Evolutionary conservation across 2,113 vertebrate species (phyloP).

Genomic region (Spizaetus ornatus): DNA sequence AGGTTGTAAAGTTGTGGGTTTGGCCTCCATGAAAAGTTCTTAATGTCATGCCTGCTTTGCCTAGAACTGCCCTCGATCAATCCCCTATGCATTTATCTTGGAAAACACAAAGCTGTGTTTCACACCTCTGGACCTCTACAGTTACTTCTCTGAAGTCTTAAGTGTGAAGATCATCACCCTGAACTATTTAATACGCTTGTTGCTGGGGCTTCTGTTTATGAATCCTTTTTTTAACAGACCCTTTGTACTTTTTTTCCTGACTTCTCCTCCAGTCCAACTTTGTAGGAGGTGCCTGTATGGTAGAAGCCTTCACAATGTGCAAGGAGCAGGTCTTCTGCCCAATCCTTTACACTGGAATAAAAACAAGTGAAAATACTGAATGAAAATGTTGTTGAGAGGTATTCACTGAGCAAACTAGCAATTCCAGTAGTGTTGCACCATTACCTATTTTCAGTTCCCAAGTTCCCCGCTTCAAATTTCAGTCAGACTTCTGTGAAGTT

Average conservation of each 20-base stretch:
- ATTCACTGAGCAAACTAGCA: not conserved
- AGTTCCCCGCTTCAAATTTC: not conserved
- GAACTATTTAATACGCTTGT: not conserved
- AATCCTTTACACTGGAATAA: not conserved
- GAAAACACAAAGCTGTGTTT: not conserved
- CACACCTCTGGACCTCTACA: not conserved
- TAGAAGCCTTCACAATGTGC: not conserved
- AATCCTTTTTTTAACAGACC: not conserved
- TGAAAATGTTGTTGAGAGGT: not conserved
- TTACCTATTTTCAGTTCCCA: not conserved
- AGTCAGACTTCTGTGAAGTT: not conserved
- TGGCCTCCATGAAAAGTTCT: not conserved
- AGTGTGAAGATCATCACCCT: not conserved
- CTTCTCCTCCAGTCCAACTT: not conserved
- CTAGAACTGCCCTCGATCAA: not conserved
- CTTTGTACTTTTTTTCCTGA: not conserved
- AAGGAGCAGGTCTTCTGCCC: not conserved
- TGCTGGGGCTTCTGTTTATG: not conserved
- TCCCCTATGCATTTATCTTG: not conserved
- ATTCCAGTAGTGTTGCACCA: not conserved
- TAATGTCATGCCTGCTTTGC: not conserved
- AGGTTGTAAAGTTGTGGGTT: conserved; percentile 46
- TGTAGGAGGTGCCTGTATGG: not conserved
- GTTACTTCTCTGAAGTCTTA: not conserved
- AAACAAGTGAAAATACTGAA: not conserved